Evolutionary conservation across 2,797 vertebrate species (phyloP).

Genomic region (Bucorvus abyssinicus): DNA sequence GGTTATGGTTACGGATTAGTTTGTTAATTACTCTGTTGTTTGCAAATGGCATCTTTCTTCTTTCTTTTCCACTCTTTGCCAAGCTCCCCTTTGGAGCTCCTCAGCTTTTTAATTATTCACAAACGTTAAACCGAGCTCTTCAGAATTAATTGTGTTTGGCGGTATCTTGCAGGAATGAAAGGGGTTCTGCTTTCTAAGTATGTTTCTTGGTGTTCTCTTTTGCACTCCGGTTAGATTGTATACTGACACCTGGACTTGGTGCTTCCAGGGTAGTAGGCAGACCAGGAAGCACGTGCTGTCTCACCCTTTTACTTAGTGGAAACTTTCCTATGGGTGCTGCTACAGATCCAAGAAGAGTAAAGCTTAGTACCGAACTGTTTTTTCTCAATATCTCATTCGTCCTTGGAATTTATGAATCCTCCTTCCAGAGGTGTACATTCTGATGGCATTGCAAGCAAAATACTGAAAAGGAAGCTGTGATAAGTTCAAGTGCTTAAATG

Average conservation of each 20-base stretch:
- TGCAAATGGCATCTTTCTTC: background rate
- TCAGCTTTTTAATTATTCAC: constrained; percentile 10
- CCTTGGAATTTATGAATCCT: background rate
- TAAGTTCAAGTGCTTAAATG: background rate
- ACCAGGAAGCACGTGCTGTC: background rate
- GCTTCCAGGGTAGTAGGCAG: background rate
- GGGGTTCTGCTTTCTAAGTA: background rate
- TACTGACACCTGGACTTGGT: background rate
- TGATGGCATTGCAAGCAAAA: background rate
- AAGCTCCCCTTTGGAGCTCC: background rate
- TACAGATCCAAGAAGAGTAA: background rate
- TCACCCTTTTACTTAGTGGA: background rate
- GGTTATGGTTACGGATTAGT: background rate
- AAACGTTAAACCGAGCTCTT: background rate
- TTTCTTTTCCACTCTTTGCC: background rate
- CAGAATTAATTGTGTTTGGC: background rate
- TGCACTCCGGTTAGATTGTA: background rate
- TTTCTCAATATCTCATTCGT: background rate
- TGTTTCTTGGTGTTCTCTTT: background rate
- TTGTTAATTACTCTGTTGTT: background rate
- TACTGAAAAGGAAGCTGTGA: background rate
- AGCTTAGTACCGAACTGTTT: background rate
- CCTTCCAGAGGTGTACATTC: background rate
- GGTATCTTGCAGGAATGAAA: background rate
- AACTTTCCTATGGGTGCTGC: background rate